These are phyloP conservation scores for Menidia menidia DNA, from an alignment of 2,797 vertebrate genomes.

Conservation along the genomic window DNA sequence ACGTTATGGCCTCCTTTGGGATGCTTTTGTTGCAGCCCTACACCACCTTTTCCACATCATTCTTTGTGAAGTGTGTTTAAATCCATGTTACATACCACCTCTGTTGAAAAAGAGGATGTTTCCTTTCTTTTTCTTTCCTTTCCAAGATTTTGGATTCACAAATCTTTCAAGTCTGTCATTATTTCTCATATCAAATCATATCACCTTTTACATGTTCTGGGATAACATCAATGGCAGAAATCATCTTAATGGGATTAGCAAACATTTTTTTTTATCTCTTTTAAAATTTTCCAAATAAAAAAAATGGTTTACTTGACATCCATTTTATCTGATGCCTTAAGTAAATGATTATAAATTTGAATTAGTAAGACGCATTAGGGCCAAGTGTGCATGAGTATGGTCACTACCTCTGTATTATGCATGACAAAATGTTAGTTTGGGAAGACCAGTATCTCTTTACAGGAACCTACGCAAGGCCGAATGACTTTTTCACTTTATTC, in stretches of 20 bases:
- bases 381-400: background rate
- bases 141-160: constrained; percentile 16
- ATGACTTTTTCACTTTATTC: constrained; percentile 59
- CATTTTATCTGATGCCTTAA: background rate
- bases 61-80: constrained; percentile 34
- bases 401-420: constrained; percentile 41
- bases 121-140: constrained; percentile 3
- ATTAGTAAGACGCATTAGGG: background rate
- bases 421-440: constrained; percentile 36
- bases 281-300: background rate
- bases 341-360: background rate
- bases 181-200: background rate
- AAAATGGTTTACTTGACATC: background rate
- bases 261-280: constrained; percentile 1
- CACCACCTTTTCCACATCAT: constrained; percentile 14
- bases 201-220: constrained; percentile 11
- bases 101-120: constrained; percentile 28
- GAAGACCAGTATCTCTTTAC: constrained; percentile 53
- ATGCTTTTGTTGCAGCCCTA: constrained; percentile 29
- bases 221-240: background rate
- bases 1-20: background rate
- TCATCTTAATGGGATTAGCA: background rate
- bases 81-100: constrained; percentile 40
- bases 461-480: constrained; percentile 47
- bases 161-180: constrained; percentile 29